These are phyloP conservation scores for Myotis findleyi DNA, from an alignment of 2,797 vertebrate genomes.

Conservation along the genomic window DNA sequence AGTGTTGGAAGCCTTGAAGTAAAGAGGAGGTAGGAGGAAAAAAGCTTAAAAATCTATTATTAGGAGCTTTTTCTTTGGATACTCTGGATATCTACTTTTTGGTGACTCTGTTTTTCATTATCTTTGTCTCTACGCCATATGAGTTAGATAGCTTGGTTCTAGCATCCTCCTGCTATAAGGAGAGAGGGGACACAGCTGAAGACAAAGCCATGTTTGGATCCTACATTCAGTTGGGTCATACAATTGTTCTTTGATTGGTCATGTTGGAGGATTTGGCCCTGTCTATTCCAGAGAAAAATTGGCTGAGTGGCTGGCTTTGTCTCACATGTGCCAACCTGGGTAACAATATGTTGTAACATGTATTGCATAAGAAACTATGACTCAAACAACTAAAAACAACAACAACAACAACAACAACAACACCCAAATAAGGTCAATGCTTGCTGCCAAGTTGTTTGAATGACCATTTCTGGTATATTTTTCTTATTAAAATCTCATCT, in stretches of 20 bases:
- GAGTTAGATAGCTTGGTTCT: neutral
- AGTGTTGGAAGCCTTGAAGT: neutral
- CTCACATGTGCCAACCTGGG: neutral
- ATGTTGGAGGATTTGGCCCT: neutral
- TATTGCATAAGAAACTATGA: slow-evolving; percentile 64
- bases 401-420: neutral
- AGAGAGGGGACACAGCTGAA: neutral
- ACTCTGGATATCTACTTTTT: neutral
- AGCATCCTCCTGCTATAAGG: neutral
- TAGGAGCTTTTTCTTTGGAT: neutral
- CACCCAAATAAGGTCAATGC: neutral
- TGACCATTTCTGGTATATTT: slow-evolving; percentile 69
- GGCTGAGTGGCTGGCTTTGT: slow-evolving; percentile 12
- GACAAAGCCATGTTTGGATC: neutral
- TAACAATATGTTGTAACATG: slow-evolving; percentile 6
- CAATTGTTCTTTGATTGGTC: neutral
- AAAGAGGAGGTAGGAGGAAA: neutral
- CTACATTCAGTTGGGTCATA: neutral
- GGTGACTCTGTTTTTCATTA: neutral
- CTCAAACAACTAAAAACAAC: slow-evolving; percentile 47
- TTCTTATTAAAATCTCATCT: slow-evolving; percentile 66
- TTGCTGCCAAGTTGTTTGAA: slow-evolving; percentile 69
- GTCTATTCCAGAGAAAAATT: slow-evolving; percentile 21
- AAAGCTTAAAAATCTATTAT: neutral
- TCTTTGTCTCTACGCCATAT: neutral